Percentiles rank a stretch among this genome's conserved stretches.
Evolutionary conservation across 2,113 vertebrate species (phyloP).

Genomic region (Limanda limanda): DNA sequence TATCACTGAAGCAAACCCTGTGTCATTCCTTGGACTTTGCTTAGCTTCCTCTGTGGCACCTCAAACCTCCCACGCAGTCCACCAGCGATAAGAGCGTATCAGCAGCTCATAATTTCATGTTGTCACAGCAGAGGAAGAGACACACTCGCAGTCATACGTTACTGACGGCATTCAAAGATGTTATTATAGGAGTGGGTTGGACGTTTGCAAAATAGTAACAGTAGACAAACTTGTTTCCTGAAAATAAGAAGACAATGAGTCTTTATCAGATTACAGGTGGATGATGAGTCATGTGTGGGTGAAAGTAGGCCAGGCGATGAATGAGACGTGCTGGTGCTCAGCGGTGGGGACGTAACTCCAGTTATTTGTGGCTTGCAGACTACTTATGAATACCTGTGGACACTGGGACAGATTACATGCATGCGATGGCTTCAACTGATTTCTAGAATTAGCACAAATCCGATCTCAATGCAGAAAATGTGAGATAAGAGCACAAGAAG

Average conservation of each 20-base stretch:
- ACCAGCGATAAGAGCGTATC: conserved; percentile 58
- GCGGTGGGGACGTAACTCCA: conserved; percentile 51
- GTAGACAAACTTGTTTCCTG: conserved; percentile 47
- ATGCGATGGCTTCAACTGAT: background rate
- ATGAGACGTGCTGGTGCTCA: conserved; percentile 55
- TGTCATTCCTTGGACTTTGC: conserved; percentile 71
- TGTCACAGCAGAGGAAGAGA: conserved; percentile 45
- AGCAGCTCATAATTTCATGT: conserved; percentile 41
- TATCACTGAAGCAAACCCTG: conserved; percentile 11
- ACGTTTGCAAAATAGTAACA: conserved; percentile 27
- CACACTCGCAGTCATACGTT: background rate
- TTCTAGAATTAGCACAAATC: conserved; percentile 2
- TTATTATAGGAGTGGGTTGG: conserved; percentile 2
- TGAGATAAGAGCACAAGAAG: background rate
- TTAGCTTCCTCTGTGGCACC: conserved; percentile 49
- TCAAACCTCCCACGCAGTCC: conserved; percentile 75
- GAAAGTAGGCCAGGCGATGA: conserved; percentile 69
- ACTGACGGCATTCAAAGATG: background rate
- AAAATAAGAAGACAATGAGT: conserved; percentile 58
- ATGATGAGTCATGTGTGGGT: conserved; percentile 70
- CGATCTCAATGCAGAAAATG: background rate
- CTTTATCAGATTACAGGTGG: conserved; percentile 64
- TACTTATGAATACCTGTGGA: background rate
- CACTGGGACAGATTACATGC: background rate
- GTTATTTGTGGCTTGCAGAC: background rate